phyloP scores from a whole-genome alignment of 2,113 vertebrate genomes.

The Cyprinodon tularosa region DNA sequence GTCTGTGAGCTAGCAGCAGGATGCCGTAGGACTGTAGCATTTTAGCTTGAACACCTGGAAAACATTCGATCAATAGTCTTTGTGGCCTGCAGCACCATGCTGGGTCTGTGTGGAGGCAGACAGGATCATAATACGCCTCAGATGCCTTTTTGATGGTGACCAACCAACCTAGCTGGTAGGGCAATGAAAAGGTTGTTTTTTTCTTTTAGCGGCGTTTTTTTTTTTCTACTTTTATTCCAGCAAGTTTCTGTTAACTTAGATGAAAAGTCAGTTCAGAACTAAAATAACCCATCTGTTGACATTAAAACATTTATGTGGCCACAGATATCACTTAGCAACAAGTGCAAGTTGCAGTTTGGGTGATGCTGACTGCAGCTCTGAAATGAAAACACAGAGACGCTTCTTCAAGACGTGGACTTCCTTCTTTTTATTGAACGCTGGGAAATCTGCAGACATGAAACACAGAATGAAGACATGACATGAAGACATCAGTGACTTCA shows the following conservation, averaged over 20 bases:
- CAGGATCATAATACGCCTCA: slow-evolving; percentile 50
- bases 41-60: slow-evolving; percentile 40
- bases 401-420: too few species aligned
- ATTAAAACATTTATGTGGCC: slow-evolving; percentile 23
- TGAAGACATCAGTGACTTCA: too few species aligned
- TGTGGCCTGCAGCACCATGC: slow-evolving; percentile 57
- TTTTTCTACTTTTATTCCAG: slow-evolving; percentile 19
- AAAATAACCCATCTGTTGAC: slow-evolving; percentile 11
- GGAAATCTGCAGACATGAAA: too few species aligned
- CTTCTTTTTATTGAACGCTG: too few species aligned
- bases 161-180: slow-evolving; percentile 12
- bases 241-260: slow-evolving; percentile 15
- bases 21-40: slow-evolving; percentile 42
- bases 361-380: neutral
- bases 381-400: too few species aligned
- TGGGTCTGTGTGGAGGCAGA: slow-evolving; percentile 54
- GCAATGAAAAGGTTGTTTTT: slow-evolving; percentile 25
- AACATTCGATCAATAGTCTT: slow-evolving; percentile 66
- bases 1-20: slow-evolving; percentile 52
- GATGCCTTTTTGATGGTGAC: slow-evolving; percentile 50
- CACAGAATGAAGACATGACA: too few species aligned
- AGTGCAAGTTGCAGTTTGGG: slow-evolving; percentile 3
- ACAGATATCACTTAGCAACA: slow-evolving; percentile 19
- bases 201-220: slow-evolving; percentile 8
- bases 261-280: slow-evolving; percentile 23